Evolutionary conservation across 2,888 invertebrate species (phyloP).

Genomic region (Melieria omissa): DNA sequence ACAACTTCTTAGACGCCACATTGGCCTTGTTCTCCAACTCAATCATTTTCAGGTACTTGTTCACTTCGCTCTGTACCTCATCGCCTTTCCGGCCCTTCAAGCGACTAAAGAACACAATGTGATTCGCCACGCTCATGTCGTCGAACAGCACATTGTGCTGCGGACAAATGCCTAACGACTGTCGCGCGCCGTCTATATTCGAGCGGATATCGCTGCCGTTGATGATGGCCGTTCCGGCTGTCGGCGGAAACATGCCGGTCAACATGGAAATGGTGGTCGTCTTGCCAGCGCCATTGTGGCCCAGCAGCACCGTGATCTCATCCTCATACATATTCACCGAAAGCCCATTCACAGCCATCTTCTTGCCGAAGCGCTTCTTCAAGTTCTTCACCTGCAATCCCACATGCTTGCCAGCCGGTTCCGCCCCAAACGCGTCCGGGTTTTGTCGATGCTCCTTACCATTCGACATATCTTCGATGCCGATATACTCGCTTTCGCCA

Average conservation of each 20-base stretch:
- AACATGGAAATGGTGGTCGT: slow-evolving; percentile 95
- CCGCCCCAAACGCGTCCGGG: slow-evolving; percentile 56
- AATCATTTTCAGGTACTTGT: slow-evolving; percentile 73
- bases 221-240: slow-evolving; percentile 76
- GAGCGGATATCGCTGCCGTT: slow-evolving; percentile 77
- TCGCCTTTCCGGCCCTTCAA: slow-evolving; percentile 73
- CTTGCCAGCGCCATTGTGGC: slow-evolving; percentile 88
- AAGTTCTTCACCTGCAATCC: slow-evolving; percentile 72
- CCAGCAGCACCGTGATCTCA: slow-evolving; percentile 88
- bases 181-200: slow-evolving; percentile 74
- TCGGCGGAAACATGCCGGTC: slow-evolving; percentile 79
- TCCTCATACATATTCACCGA: slow-evolving; percentile 87
- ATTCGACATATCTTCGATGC: slow-evolving; percentile 53
- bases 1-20: slow-evolving; percentile 71
- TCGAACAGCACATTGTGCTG: slow-evolving; percentile 89
- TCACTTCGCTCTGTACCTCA: slow-evolving; percentile 72
- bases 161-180: slow-evolving; percentile 83
- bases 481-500: slow-evolving; percentile 49
- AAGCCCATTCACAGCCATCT: slow-evolving; percentile 75
- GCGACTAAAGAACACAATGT: slow-evolving; percentile 83
- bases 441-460: slow-evolving; percentile 39
- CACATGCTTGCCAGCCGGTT: slow-evolving; percentile 65
- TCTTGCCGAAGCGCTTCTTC: slow-evolving; percentile 72
- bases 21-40: slow-evolving; percentile 76
- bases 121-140: slow-evolving; percentile 84